Conservation (phyloP, 2,888 invertebrate species). For the Nymphalis polychloros region DNA sequence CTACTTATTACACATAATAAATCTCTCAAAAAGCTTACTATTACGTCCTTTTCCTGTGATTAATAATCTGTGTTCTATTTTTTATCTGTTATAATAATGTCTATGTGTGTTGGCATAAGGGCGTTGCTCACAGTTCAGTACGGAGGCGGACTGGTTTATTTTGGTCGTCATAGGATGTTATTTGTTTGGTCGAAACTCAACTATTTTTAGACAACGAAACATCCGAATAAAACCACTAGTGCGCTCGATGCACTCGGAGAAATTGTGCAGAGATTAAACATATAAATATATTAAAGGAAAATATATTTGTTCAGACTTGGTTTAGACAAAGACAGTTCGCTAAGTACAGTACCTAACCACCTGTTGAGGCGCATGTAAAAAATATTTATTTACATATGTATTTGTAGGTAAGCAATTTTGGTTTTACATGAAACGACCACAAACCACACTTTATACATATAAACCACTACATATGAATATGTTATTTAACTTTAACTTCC, state of each 20-base stretch:
- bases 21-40: slow-evolving; percentile 2
- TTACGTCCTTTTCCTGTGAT: neutral
- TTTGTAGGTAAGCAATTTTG: too few species aligned
- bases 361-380: too few species aligned
- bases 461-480: too few species aligned
- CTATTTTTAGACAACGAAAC: slow-evolving; percentile 35
- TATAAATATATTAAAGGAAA: neutral
- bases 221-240: slow-evolving; percentile 20
- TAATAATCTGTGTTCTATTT: neutral
- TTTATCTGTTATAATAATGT: slow-evolving; percentile 1
- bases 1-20: slow-evolving; percentile 1
- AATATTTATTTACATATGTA: too few species aligned
- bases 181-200: slow-evolving; percentile 30
- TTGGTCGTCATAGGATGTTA: slow-evolving; percentile 40
- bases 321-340: neutral
- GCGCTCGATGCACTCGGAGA: slow-evolving; percentile 1
- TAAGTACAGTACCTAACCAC: neutral
- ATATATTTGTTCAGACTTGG: too few species aligned
- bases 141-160: slow-evolving; percentile 38
- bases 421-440: too few species aligned
- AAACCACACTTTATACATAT: too few species aligned
- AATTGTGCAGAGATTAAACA: slow-evolving; percentile 11
- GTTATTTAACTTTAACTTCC: too few species aligned
- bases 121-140: slow-evolving; percentile 4
- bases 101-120: slow-evolving; percentile 14